phyloP scores from a whole-genome alignment of 2,797 vertebrate species.

The Gobio occitaniae region DNA sequence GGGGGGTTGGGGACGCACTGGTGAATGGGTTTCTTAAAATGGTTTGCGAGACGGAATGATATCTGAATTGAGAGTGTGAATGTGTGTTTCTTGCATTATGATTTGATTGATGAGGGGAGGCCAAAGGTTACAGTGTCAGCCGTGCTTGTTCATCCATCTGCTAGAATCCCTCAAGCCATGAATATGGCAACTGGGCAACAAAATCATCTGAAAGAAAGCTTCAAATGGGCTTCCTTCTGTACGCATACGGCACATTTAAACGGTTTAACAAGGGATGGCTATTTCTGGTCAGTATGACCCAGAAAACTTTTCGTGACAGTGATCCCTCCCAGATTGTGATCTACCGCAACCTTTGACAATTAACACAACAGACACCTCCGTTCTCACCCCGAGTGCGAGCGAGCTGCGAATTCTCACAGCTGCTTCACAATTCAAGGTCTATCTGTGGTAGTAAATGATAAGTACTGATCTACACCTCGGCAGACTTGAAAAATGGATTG shows the following conservation, averaged over 20 bases:
- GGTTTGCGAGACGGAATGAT: not conserved
- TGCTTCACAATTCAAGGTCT: slow-evolving; percentile 46
- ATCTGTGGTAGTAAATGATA: slow-evolving; percentile 41
- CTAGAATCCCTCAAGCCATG: slow-evolving; percentile 1
- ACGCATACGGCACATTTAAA: not conserved
- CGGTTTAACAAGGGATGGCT: not conserved
- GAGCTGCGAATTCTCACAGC: slow-evolving; percentile 41
- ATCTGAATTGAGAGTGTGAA: slow-evolving; percentile 1
- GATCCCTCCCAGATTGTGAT: slow-evolving; percentile 27
- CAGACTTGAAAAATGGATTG: slow-evolving; percentile 20
- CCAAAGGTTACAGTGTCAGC: slow-evolving; percentile 49
- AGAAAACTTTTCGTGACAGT: slow-evolving; percentile 11
- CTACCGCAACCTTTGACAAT: slow-evolving; percentile 44
- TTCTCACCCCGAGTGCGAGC: slow-evolving; percentile 49
- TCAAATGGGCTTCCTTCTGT: not conserved
- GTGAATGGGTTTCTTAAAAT: slow-evolving; percentile 17
- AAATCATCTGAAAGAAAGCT: not conserved
- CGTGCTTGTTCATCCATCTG: slow-evolving; percentile 36
- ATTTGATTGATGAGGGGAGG: slow-evolving; percentile 51
- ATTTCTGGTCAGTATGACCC: slow-evolving; percentile 24
- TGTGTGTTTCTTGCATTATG: slow-evolving; percentile 28
- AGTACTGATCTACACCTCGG: slow-evolving; percentile 39
- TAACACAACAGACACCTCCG: slow-evolving; percentile 42
- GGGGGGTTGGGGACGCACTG: not conserved
- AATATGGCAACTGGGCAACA: not conserved